Base-by-base conservation (phyloP, 2,113 vertebrate genomes). In the Dunckerocampus dactyliophorus region DNA sequence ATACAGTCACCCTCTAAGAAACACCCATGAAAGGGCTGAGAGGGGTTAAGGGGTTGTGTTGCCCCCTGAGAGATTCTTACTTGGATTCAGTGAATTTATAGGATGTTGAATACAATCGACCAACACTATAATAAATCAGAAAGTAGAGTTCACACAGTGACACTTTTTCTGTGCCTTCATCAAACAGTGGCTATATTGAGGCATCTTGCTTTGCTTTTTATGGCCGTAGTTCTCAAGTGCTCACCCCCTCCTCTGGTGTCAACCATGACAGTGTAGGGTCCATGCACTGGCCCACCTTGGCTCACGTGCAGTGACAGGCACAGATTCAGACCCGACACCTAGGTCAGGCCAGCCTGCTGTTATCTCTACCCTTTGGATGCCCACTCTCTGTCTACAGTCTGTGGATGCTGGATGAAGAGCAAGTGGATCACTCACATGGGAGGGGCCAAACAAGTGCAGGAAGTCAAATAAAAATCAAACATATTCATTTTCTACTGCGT, bases 31-130 rank as follows among this genome's bases (percentile, higher is more conserved):
- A 49, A 72, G 78, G 65, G 71, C 72, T 84, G 85, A 80, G 69
- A 64, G 70, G 75, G 79, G 84, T 86, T 82, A 87, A 88, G 75
- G 77, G 78, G 77, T 73, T 50, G 68, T 13, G 67, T 51, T 68
- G 70, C 69, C 79, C 79, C 75, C 62, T 77, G 76, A 84, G 76
- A 77, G 69, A 52, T 69, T 78, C 79, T 82, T 76, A 83, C 80
- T 77, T 70, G 68, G 71, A 75, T 72, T 70, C 83, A 86, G 87
- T 80, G 76, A 80, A 80, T 86, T 88, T 79, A 83, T 69, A 70
- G 76, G 74, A 77, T 81, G 85, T 77, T 43, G 24, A 73, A 83
- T 83, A 82, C 72, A 79, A 5, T 12, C 31, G 12, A 79, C 81
- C 76, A 65, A 72, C 82, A 69, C 82, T 80, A 75, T 83, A 78